Percentiles rank a stretch among this genome's conserved stretches.
Conservation (phyloP, 92 coral and sea anemone species). For the Zoanthus solanderi region DNA sequence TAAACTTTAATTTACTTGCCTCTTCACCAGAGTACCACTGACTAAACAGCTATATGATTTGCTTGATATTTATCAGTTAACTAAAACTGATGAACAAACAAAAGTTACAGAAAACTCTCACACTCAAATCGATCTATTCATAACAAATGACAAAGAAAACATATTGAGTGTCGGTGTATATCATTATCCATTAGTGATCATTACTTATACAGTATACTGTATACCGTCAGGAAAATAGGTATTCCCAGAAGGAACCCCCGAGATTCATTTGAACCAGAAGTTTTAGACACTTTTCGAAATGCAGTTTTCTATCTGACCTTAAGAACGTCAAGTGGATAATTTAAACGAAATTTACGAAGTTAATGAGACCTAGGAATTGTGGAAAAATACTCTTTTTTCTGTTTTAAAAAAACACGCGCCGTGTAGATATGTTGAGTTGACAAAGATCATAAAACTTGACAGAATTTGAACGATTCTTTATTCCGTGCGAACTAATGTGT, state of each 20-base stretch:
- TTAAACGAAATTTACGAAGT: too few species aligned
- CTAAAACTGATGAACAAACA: background rate
- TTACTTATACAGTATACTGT: background rate
- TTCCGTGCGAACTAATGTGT: too few species aligned
- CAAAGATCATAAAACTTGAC: slow-evolving; percentile 17
- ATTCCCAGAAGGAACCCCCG: slow-evolving; percentile 23
- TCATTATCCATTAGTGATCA: slow-evolving; percentile 19
- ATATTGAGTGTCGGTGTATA: slow-evolving; percentile 19
- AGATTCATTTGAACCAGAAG: slow-evolving; percentile 27
- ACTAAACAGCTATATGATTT: slow-evolving; percentile 5
- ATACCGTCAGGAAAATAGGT: slow-evolving; percentile 34
- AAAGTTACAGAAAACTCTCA: background rate
- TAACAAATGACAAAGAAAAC: background rate
- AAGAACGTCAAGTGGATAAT: too few species aligned
- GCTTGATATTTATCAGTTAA: slow-evolving; percentile 27
- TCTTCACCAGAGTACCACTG: background rate
- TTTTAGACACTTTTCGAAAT: slow-evolving; percentile 21
- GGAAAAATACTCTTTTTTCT: slow-evolving; percentile 15
- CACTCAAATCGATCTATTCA: slow-evolving; percentile 40
- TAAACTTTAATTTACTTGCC: background rate
- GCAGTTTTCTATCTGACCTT: background rate
- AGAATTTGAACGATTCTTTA: too few species aligned
- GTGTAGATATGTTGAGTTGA: slow-evolving; percentile 48
- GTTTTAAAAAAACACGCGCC: slow-evolving; percentile 33
- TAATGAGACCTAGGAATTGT: background rate